Conservation (phyloP, 2,888 invertebrate genomes). For the Drosophila aldrichi region DNA sequence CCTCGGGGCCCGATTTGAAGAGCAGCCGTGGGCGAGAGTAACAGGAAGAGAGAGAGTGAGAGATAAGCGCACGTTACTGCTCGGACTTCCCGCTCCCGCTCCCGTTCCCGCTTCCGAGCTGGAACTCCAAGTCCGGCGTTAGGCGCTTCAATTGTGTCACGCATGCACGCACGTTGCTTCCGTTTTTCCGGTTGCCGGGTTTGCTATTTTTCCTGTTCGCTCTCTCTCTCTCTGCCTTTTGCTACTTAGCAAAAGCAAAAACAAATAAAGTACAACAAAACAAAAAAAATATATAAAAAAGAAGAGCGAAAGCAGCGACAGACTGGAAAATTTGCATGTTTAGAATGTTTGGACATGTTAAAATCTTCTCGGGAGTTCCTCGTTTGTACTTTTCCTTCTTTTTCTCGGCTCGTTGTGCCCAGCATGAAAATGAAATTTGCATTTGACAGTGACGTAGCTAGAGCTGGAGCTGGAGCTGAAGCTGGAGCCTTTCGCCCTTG, state of each 20-base stretch:
- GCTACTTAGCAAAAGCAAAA: constrained; percentile 40
- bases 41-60: constrained; percentile 11
- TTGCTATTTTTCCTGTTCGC: constrained; percentile 68
- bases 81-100: constrained; percentile 4
- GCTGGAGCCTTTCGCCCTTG: constrained; percentile 16
- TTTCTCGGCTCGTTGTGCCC: constrained; percentile 26
- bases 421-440: constrained; percentile 71
- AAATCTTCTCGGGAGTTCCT: constrained; percentile 79
- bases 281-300: constrained; percentile 4
- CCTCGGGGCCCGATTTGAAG: constrained; percentile 69
- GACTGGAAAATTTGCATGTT: constrained; percentile 82
- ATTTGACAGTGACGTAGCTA: constrained; percentile 70
- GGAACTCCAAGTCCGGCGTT: constrained; percentile 39
- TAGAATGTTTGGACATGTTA: constrained; percentile 79
- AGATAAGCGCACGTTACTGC: constrained; percentile 59
- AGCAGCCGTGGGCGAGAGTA: constrained; percentile 9
- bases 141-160: constrained; percentile 82
- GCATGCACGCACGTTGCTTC: constrained; percentile 83
- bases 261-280: constrained; percentile 31
- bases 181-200: constrained; percentile 82
- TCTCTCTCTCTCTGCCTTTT: constrained; percentile 1
- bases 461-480: constrained; percentile 6
- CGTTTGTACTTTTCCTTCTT: constrained; percentile 19
- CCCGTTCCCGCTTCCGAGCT: background rate
- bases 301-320: constrained; percentile 68